phyloP scores from a whole-genome alignment of 2,888 invertebrate species.

The Cephonodes hylas region DNA sequence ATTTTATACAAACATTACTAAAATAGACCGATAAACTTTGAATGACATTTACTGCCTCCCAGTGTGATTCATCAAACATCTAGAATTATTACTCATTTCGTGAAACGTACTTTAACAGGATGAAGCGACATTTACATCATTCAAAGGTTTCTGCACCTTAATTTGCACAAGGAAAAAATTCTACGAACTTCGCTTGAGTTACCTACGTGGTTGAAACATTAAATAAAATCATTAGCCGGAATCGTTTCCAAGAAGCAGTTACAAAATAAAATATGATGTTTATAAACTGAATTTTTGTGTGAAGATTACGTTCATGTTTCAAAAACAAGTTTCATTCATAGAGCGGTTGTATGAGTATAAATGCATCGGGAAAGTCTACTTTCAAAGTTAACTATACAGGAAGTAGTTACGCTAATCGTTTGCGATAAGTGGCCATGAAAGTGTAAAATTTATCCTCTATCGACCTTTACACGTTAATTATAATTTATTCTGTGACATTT shows the following conservation, averaged over 20 bases:
- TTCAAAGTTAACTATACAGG: constrained; percentile 15
- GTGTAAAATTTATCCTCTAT: not conserved
- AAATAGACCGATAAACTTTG: not conserved
- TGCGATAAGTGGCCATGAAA: not conserved
- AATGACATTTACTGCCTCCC: not conserved
- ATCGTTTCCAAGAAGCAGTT: constrained; percentile 29
- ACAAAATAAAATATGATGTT: constrained; percentile 21
- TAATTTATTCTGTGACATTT: not conserved
- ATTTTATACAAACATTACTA: not conserved
- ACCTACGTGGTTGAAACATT: constrained; percentile 23
- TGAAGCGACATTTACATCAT: no score
- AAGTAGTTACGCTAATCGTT: constrained; percentile 6
- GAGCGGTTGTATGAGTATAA: constrained; percentile 17
- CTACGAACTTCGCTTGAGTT: constrained; percentile 21
- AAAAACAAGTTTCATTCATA: constrained; percentile 37
- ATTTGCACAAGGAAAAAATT: constrained; percentile 12
- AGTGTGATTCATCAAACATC: not conserved
- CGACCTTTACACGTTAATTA: not conserved
- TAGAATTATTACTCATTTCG: no score
- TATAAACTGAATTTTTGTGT: constrained; percentile 20
- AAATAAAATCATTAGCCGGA: constrained; percentile 29
- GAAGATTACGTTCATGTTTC: constrained; percentile 25
- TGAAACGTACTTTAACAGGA: no score
- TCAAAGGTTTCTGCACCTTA: not conserved
- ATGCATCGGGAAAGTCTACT: constrained; percentile 19